phyloP scores from a whole-genome alignment of 2,888 invertebrate species.

The Cheilosia vernalis region DNA sequence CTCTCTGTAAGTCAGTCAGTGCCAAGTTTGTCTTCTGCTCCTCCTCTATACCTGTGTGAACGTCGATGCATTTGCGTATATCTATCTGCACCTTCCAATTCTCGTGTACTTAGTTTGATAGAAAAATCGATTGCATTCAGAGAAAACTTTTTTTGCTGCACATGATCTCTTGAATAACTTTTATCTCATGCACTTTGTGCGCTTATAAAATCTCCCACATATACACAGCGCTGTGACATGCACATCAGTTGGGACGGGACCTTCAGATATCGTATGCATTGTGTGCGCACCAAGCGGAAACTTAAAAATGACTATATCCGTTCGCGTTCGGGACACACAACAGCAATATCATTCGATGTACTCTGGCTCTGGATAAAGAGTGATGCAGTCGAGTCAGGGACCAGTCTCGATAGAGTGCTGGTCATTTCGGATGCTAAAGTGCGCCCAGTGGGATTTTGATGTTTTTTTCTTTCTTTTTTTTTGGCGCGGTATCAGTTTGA shows the following conservation, averaged over 20 bases:
- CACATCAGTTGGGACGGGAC: slow-evolving; percentile 17
- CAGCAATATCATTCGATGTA: background rate
- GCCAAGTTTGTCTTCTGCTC: background rate
- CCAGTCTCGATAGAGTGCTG: slow-evolving; percentile 24
- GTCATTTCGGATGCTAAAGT: slow-evolving; percentile 28
- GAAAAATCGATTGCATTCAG: slow-evolving; percentile 38
- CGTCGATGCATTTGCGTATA: slow-evolving; percentile 14
- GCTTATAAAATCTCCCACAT: background rate
- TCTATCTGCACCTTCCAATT: background rate
- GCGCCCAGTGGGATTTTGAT: slow-evolving; percentile 35
- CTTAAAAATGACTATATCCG: slow-evolving; percentile 45
- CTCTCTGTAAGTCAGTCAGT: background rate
- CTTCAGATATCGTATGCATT: slow-evolving; percentile 38
- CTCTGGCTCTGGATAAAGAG: background rate
- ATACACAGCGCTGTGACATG: background rate
- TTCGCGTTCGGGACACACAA: slow-evolving; percentile 21
- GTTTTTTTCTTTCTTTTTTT: background rate
- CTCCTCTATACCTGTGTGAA: background rate
- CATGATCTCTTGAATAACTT: slow-evolving; percentile 16
- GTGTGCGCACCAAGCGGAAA: slow-evolving; percentile 44
- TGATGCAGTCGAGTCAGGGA: slow-evolving; percentile 22
- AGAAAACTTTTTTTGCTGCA: background rate
- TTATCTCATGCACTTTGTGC: slow-evolving; percentile 26
- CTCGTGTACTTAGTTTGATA: background rate
- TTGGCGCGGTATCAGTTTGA: background rate